phyloP scores from a whole-genome alignment of 1,140 invertebrate genomes.

The Nephotettix cincticeps region DNA sequence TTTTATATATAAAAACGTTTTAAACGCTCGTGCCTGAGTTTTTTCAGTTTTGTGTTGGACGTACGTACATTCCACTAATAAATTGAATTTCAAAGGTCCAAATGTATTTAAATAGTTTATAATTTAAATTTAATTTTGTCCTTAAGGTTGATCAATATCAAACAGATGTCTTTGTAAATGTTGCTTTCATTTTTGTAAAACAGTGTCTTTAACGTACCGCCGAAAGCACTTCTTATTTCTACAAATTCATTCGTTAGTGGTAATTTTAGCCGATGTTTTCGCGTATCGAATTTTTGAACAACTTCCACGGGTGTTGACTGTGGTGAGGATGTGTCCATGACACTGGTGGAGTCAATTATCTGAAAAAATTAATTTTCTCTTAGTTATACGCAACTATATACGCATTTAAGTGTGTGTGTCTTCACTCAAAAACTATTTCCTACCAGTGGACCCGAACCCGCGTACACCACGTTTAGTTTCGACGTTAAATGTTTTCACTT shows the following conservation, averaged over 20 bases:
- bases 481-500: conserved; percentile 48
- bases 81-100: background rate
- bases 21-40: background rate
- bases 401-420: background rate
- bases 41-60: background rate
- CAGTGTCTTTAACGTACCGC: too few species aligned
- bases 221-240: background rate
- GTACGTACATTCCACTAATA: background rate
- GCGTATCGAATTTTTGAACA: too few species aligned
- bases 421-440: too few species aligned
- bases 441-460: background rate
- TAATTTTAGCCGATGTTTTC: background rate
- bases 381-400: background rate
- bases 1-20: too few species aligned
- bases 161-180: background rate
- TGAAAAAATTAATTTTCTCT: too few species aligned
- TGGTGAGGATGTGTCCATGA: too few species aligned
- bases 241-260: background rate
- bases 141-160: background rate
- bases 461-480: background rate
- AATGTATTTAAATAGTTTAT: background rate
- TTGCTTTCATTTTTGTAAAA: background rate
- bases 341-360: too few species aligned
- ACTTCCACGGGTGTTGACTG: too few species aligned
- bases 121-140: background rate